Percentiles rank a stretch among this genome's conserved stretches.
Evolutionary conservation across 2,113 vertebrate species (phyloP).

Genomic region (Sphaerodactylus townsendi): DNA sequence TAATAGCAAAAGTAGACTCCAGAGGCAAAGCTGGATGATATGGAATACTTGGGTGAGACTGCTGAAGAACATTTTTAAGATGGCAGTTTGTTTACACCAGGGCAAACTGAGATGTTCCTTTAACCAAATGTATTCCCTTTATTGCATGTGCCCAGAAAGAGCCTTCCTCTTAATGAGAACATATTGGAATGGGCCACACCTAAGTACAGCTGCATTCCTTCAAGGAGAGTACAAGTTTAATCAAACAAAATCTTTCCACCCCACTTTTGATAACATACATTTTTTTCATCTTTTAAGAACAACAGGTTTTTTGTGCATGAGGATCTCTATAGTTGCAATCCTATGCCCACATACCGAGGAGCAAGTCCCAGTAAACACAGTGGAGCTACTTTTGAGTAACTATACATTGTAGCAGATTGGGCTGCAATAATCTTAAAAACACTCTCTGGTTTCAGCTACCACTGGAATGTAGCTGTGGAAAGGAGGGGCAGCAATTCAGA

Average conservation of each 20-base stretch:
- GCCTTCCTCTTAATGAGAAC: conserved; percentile 34
- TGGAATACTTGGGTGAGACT: conserved; percentile 31
- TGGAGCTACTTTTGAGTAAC: not conserved
- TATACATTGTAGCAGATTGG: not conserved
- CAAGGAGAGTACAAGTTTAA: conserved; percentile 34
- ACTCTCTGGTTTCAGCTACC: not conserved
- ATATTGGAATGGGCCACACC: conserved; percentile 54
- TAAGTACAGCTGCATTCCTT: conserved; percentile 41
- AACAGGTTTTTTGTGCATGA: not conserved
- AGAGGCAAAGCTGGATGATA: not conserved
- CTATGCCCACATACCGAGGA: not conserved
- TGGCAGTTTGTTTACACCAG: not conserved
- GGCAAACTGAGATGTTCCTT: conserved; percentile 5
- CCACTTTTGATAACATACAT: not conserved
- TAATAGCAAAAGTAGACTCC: not conserved
- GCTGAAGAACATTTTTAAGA: conserved; percentile 29
- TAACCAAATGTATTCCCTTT: conserved; percentile 24
- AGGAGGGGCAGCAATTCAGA: not conserved
- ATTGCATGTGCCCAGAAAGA: conserved; percentile 44
- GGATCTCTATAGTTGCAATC: not conserved
- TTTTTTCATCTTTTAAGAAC: not conserved
- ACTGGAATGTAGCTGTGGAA: not conserved
- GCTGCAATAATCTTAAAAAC: conserved; percentile 25
- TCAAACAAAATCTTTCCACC: conserved; percentile 20
- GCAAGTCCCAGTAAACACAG: not conserved